These are phyloP conservation scores for Pteria penguin DNA, from an alignment of 2,888 invertebrate genomes.

Conservation along the genomic window DNA sequence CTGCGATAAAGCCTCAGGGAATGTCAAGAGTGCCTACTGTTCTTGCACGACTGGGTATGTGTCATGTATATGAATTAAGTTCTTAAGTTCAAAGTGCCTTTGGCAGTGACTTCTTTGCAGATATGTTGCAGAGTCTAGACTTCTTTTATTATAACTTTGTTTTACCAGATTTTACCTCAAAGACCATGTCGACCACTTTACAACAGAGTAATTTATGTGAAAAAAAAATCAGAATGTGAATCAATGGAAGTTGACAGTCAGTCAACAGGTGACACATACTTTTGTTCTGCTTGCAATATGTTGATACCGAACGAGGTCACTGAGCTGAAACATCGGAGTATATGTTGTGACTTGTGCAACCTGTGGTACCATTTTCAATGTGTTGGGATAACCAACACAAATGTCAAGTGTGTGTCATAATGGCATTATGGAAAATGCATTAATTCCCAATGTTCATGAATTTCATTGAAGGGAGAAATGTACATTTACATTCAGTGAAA, in stretches of 20 bases:
- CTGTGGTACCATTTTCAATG: slow-evolving; percentile 14
- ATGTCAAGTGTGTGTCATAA: background rate
- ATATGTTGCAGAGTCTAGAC: background rate
- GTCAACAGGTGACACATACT: background rate
- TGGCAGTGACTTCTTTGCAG: background rate
- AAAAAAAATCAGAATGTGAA: no score
- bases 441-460: background rate
- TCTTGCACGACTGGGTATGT: background rate
- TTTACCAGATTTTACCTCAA: background rate
- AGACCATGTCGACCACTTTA: background rate
- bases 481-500: no score
- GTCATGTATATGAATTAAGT: no score
- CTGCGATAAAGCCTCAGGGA: background rate
- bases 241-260: no score
- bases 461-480: background rate
- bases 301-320: background rate
- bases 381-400: background rate
- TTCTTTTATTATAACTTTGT: background rate
- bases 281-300: background rate
- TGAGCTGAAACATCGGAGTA: background rate
- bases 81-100: background rate
- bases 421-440: background rate
- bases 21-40: slow-evolving; percentile 1
- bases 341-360: slow-evolving; percentile 8
- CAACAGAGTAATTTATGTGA: background rate